Evolutionary conservation across 2,888 invertebrate genomes (phyloP).

Genomic region (Bedellia somnulentella): DNA sequence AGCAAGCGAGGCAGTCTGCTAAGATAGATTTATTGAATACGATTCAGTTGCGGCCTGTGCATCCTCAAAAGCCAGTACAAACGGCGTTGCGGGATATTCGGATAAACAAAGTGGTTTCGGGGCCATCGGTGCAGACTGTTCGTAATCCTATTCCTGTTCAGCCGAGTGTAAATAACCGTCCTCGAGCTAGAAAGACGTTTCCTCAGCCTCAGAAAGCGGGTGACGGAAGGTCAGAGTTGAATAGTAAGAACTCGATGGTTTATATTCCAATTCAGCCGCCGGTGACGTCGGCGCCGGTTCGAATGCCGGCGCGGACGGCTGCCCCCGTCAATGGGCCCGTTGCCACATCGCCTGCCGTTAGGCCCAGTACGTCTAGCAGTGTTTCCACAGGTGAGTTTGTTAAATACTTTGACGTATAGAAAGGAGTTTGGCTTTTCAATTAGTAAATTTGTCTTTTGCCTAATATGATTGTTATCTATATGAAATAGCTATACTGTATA

Average conservation of each 20-base stretch:
- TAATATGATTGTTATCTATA: too few species aligned
- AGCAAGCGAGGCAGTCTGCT: conserved; percentile 30
- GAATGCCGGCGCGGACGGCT: conserved; percentile 13
- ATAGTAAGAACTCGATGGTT: conserved; percentile 49
- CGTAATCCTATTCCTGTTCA: conserved; percentile 12
- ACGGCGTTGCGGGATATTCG: conserved; percentile 32
- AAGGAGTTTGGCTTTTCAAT: too few species aligned
- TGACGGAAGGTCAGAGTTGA: conserved; percentile 35
- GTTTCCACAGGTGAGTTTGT: conserved; percentile 15
- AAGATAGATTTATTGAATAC: conserved; percentile 42
- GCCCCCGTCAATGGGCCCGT: conserved; percentile 10
- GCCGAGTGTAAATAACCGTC: conserved; percentile 19
- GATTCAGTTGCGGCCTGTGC: conserved; percentile 35
- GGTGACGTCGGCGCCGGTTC: conserved; percentile 29
- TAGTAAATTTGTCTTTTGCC: too few species aligned
- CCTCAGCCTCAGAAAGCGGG: conserved; percentile 35
- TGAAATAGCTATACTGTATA: too few species aligned
- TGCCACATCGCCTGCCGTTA: conserved; percentile 11
- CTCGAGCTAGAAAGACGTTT: conserved; percentile 39
- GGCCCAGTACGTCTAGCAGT: conserved; percentile 8
- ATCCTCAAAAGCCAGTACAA: conserved; percentile 10
- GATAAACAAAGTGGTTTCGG: conserved; percentile 31
- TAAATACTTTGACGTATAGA: too few species aligned
- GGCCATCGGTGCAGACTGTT: conserved; percentile 12
- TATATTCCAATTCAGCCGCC: conserved; percentile 52